phyloP scores from a whole-genome alignment of 2,113 vertebrate genomes.

The Addax nasomaculatus region DNA sequence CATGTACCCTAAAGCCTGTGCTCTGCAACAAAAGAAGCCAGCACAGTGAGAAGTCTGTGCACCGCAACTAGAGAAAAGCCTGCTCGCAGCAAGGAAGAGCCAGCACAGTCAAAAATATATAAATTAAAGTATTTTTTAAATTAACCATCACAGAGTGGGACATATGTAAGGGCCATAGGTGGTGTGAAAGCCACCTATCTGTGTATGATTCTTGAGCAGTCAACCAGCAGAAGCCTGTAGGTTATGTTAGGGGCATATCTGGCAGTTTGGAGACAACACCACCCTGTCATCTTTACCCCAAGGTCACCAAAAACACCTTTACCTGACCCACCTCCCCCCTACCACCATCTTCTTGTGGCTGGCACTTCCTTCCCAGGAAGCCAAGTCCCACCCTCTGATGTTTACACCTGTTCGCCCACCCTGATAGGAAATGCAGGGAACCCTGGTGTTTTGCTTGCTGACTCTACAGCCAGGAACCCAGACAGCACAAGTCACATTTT shows the following conservation, averaged over 20 bases:
- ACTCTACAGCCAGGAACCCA: not conserved
- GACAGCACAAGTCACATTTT: not conserved
- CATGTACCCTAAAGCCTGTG: too few species aligned
- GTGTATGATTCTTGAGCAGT: not conserved
- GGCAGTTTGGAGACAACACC: not conserved
- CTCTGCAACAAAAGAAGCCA: too few species aligned
- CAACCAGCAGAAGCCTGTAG: not conserved
- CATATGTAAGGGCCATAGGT: not conserved
- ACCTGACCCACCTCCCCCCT: not conserved
- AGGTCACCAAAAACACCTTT: not conserved
- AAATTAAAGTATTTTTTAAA: too few species aligned
- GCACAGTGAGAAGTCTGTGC: too few species aligned
- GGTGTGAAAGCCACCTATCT: not conserved
- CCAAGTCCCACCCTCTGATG: not conserved
- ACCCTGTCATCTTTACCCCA: not conserved
- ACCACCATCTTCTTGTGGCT: not conserved
- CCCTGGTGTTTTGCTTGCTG: not conserved
- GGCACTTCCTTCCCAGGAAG: not conserved
- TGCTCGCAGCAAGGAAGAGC: too few species aligned
- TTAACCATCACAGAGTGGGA: not conserved
- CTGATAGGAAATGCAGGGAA: not conserved
- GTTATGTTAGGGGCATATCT: not conserved
- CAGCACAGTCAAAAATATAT: too few species aligned
- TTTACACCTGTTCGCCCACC: not conserved
- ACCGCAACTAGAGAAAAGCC: too few species aligned